phyloP scores from a whole-genome alignment of 2,888 invertebrate species.

The Metallyticus violacea region DNA sequence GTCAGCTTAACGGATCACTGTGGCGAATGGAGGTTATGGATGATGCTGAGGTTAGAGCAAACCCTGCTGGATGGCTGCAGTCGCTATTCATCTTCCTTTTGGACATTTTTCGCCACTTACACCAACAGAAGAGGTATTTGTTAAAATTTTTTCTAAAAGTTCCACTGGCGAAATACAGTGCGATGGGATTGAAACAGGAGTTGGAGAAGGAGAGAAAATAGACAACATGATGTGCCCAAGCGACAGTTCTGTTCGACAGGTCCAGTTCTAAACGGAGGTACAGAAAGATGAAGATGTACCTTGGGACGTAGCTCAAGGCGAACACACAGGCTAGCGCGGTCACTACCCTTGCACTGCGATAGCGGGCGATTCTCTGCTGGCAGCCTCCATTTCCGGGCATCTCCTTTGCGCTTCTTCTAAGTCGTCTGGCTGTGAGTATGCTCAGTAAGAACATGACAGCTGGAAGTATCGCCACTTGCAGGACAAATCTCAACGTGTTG shows the following conservation, averaged over 20 bases:
- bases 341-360: background rate
- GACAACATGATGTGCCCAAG: background rate
- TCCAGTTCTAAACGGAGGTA: background rate
- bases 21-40: background rate
- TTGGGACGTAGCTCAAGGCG: background rate
- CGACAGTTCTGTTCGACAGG: background rate
- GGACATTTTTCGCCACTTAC: background rate
- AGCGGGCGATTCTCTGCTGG: background rate
- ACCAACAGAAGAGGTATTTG: background rate
- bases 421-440: background rate
- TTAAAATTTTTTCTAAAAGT: background rate
- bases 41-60: background rate
- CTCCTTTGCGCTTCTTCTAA: background rate
- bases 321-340: background rate
- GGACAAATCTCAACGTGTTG: background rate
- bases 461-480: background rate
- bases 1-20: background rate
- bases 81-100: background rate
- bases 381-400: background rate
- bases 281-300: background rate
- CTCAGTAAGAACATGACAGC: background rate
- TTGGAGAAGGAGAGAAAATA: background rate
- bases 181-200: background rate
- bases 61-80: background rate
- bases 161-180: background rate